phyloP scores from a whole-genome alignment of 1,140 invertebrate species.

The Nixonia krombeini region DNA sequence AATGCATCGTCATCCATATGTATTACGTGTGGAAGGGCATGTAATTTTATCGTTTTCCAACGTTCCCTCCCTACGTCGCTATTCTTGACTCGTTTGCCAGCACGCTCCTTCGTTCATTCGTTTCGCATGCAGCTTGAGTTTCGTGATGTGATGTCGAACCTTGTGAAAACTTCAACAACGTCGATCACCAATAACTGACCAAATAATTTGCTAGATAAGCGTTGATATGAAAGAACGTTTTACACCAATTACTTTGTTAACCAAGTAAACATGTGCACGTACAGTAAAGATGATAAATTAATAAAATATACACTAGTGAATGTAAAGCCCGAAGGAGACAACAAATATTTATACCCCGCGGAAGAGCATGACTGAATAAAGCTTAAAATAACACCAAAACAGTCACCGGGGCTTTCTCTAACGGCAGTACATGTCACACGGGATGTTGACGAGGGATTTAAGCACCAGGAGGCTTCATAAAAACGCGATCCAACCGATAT shows the following conservation, averaged over 20 bases:
- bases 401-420: neutral
- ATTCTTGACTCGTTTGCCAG: constrained; percentile 2
- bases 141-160: neutral
- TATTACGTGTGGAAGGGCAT: constrained; percentile 42
- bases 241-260: too few relatives aligned
- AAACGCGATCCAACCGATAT: constrained; percentile 51
- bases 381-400: constrained; percentile 6
- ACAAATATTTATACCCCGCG: neutral
- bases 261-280: too few relatives aligned
- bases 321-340: neutral
- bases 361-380: neutral
- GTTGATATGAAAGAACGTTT: too few relatives aligned
- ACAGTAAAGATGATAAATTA: too few relatives aligned
- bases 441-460: constrained; percentile 52
- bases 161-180: too few relatives aligned
- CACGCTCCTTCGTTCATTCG: constrained; percentile 1
- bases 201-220: too few relatives aligned
- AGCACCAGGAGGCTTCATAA: constrained; percentile 61
- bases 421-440: constrained; percentile 40
- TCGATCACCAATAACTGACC: too few relatives aligned
- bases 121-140: neutral
- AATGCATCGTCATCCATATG: constrained; percentile 58
- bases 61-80: constrained; percentile 12
- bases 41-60: constrained; percentile 5
- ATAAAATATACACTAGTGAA: too few relatives aligned